Base-by-base conservation (phyloP, 2,113 vertebrate genomes). In the Elachura formosa region DNA sequence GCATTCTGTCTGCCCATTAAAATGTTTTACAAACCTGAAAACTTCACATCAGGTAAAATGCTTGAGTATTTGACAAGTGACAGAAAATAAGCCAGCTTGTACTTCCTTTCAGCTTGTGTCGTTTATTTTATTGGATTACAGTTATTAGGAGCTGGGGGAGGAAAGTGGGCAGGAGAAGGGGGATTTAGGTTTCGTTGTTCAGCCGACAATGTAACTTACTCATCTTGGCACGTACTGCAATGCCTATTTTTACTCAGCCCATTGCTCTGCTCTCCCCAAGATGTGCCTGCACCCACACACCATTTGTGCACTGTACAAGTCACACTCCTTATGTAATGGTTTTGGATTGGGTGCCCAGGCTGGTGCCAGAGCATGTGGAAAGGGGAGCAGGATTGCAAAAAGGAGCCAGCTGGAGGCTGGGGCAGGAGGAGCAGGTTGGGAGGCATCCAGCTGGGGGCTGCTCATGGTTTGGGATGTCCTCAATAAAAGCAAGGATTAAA, bases 281-380 rank as follows among this genome's bases (percentile, higher is more conserved):
- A 79, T 90, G 73, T 89, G 77, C 87, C 59, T 90, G 87, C 95
- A 93, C 96, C 96, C 90, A 96, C 96, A 74, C 62, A 91, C 75
- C 91, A 92, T 91, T 86, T 88, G 92, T 84, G 84, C 87, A 58
- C 54, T 7, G 66, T 45, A 43, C 64, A 58, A 96, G 83, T 86
- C 91, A 67, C 82, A 92, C 45, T 73, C 51, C 64, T 92, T 77
- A 89, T 74, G 80, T 7, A 96, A 96, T 62, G 80, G 69, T 16
- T 78, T 58, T 33, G 20, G 38, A 33, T 38, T 3, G 5, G 73
- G 75, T 24, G 54, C 58, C 24, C 1, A 40, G 84, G 67, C 26
- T 84, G 79, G 40, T 52, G 54, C 74, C 73, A 59, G 11, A 48
- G 62, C 43, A 6, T 33, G 49, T 9, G 91, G 38, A 76, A 75